These are phyloP conservation scores for Helicoverpa zea DNA, from an alignment of 1,140 invertebrate species.

Conservation along the genomic window DNA sequence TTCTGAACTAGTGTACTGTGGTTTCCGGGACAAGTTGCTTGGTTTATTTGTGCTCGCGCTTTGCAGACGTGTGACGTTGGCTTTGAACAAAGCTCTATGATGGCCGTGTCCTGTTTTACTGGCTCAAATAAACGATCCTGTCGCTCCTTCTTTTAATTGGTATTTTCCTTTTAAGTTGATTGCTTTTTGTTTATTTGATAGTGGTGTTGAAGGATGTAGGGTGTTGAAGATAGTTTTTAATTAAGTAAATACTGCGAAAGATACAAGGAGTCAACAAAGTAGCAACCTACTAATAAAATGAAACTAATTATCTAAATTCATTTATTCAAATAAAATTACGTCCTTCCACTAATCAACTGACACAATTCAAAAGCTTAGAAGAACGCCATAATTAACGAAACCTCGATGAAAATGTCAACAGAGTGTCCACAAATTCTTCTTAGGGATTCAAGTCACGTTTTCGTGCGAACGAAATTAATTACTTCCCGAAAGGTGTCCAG, in stretches of 20 bases:
- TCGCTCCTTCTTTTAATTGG: constrained; percentile 10
- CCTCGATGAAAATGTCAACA: constrained; percentile 36
- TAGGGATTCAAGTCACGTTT: constrained; percentile 44
- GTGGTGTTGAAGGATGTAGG: background rate
- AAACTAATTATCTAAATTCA: background rate
- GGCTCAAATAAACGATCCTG: constrained; percentile 17
- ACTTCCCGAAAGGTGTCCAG: constrained; percentile 37
- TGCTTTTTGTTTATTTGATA: background rate
- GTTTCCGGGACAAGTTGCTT: constrained; percentile 46
- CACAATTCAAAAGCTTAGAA: background rate
- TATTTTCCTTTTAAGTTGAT: background rate
- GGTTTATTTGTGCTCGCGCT: constrained; percentile 48
- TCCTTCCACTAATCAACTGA: constrained; percentile 1
- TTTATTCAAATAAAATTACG: background rate
- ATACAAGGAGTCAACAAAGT: too few relatives aligned
- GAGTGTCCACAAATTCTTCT: constrained; percentile 30
- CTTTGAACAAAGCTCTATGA: constrained; percentile 44
- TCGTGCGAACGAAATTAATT: constrained; percentile 48
- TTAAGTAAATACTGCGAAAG: background rate
- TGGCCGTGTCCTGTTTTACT: background rate
- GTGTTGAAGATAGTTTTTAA: too few relatives aligned
- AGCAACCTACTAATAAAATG: too few relatives aligned
- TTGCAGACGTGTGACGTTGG: constrained; percentile 35
- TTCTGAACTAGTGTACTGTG: constrained; percentile 44
- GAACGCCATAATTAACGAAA: constrained; percentile 39